Base-by-base conservation (phyloP, 1,140 invertebrate genomes). In the Eriosoma lanigerum region DNA sequence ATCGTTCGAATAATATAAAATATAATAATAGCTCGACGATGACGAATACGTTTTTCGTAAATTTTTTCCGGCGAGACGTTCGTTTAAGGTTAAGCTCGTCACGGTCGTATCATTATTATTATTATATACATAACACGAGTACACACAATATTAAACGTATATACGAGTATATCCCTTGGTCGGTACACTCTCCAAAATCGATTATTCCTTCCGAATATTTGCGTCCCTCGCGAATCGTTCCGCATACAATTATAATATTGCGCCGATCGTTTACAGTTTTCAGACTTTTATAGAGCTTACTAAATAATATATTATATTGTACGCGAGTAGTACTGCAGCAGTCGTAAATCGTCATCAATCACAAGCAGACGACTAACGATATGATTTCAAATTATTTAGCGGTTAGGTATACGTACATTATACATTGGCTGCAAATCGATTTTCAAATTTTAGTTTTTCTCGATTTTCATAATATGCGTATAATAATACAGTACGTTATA, bases 71-170 rank as follows among this genome's bases (percentile, higher is more conserved):
- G 60, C 17, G 9, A 32, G 29, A 32, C 29, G 60, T n/a, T n/a
- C 60, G 32, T 64, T 64, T 64, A 24, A 24, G 24, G n/a, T n/a
- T n/a, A n/a, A n/a, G 58, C 58, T 62, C 26, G 58, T 62, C 58
- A 62, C 26, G 58, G 32, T 64, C 29, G 26, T 60, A 60, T 8
- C 24, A 24, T 1, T 58, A 56, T 56, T 13, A 5, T 21, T 21
- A 56, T 24, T 12, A 58, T 58, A 60, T 17, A 58, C 24, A 58
- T 17, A 58, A 1, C 1, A 60, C 1, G 13, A 17, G 24, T 26
- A 21, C n/a, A n/a, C n/a, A n/a, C n/a, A n/a, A n/a, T n/a, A n/a
- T n/a, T n/a, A n/a, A n/a, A n/a, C n/a, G n/a, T n/a, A n/a, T n/a
- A n/a, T n/a, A n/a, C n/a, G 24, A 26, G 54, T 12, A 19, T 60